Conservation (phyloP, 64 coral and sea anemone species). For the Acropora yongei region DNA sequence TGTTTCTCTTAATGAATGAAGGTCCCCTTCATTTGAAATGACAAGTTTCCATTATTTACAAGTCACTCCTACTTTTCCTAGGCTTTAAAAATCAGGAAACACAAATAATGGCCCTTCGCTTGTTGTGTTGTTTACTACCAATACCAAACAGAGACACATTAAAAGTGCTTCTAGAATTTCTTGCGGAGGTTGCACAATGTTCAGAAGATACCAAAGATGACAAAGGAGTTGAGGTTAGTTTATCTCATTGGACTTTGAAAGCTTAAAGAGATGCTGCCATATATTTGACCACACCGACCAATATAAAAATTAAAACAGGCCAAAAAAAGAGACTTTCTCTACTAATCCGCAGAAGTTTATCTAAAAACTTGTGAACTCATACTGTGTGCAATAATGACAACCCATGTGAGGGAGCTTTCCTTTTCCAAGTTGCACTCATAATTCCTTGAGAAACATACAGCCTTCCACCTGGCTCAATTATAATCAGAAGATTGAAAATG, state of each 20-base stretch:
- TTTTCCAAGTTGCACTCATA: too few species aligned
- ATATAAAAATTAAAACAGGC: too few species aligned
- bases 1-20: background rate
- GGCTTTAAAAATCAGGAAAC: slow-evolving; percentile 56
- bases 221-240: slow-evolving; percentile 79
- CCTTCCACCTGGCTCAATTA: too few species aligned
- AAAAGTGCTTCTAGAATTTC: slow-evolving; percentile 81
- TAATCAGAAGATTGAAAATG: too few species aligned
- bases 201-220: slow-evolving; percentile 80
- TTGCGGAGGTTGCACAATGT: slow-evolving; percentile 88
- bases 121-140: slow-evolving; percentile 83
- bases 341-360: too few species aligned
- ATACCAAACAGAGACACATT: slow-evolving; percentile 91
- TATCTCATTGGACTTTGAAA: background rate
- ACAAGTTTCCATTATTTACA: background rate
- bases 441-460: too few species aligned
- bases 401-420: too few species aligned
- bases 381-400: too few species aligned
- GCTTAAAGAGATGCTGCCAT: too few species aligned
- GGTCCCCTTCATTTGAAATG: background rate
- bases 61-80: background rate
- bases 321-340: too few species aligned
- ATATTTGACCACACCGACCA: too few species aligned
- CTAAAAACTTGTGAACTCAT: too few species aligned
- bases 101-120: slow-evolving; percentile 56